A percentile compares a stretch with the other conserved stretches of the same genome.
Evolutionary conservation across 2,113 vertebrate species (phyloP).

Genomic region (Reinhardtius hippoglossoides): DNA sequence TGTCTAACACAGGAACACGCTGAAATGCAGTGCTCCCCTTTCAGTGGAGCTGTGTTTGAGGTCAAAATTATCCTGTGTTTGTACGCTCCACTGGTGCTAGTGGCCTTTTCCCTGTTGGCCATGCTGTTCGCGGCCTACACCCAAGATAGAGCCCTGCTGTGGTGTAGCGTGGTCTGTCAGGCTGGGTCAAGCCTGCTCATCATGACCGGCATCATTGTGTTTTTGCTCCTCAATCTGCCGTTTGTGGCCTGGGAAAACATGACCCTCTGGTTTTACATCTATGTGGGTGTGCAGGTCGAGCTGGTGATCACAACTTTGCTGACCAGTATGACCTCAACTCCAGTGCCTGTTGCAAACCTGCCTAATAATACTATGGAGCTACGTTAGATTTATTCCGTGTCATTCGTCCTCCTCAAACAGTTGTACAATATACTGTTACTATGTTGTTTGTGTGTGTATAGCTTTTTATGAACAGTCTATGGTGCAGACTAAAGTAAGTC

Average conservation of each 20-base stretch:
- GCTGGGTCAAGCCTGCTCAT: constrained; percentile 21
- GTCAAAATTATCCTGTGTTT: constrained; percentile 3
- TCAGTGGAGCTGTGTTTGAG: not conserved
- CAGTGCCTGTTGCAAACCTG: no score
- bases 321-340: not conserved
- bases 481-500: no score
- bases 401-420: no score
- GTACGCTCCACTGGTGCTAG: constrained; percentile 32
- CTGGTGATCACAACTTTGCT: constrained; percentile 29
- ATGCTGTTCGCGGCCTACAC: constrained; percentile 29
- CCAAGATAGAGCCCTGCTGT: constrained; percentile 29
- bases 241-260: constrained; percentile 30
- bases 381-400: no score
- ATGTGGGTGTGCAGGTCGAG: constrained; percentile 28
- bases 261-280: constrained; percentile 32
- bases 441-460: no score
- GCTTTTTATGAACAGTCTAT: no score
- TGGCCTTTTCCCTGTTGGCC: constrained; percentile 55
- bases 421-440: no score
- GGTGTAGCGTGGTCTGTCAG: constrained; percentile 30
- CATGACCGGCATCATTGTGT: constrained; percentile 12
- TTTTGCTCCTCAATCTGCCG: constrained; percentile 7
- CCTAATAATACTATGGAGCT: no score
- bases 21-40: not conserved
- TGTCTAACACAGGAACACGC: not conserved